Evolutionary conservation across 2,797 vertebrate genomes (phyloP), one percentile per base, ranked within the genome.

Genomic region (Columba guinea): DNA sequence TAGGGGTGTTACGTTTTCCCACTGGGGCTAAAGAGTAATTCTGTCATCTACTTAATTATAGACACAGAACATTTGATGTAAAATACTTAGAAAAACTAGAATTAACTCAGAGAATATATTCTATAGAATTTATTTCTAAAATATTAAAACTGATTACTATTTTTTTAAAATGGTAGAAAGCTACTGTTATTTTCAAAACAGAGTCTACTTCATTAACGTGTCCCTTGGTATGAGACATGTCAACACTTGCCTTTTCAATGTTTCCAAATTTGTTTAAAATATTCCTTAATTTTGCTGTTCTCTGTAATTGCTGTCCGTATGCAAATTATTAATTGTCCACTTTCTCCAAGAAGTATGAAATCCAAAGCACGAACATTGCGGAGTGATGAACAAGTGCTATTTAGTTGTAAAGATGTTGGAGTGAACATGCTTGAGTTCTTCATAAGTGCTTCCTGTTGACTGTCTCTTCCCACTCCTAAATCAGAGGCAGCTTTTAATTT

Each of bases 91-190:
- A 74, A 94, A 91, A 89, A 37, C 32, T 86, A 92, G 65, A 90
- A 91, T 78, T 95, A 96, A 94, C 69, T 92, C 82, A 97, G 87
- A 96, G 89, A 95, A 46, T 96, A 96, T 97, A 96, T 96, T 93
- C 84, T 96, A 95, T 59, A 94, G 63, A 94, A 91, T 79, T 95
- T 96, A 96, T 97, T 96, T 92, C 96, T 94, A 89, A 96, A 96
- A 83, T 94, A 93, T 9, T 82, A 94, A 94, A 95, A 95, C 79
- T 56, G 70, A 95, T 93, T 76, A 32, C 78, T 97, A 96, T 96
- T 96, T 97, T 97, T 96, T 96, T 94, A 74, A 87, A 94, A 88
- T 77, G 32, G 68, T 89, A 95, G 74, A 95, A 94, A 96, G 48
- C 77, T 89, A 58, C 74, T 80, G 59, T 95, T 96, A 96, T 96